Evolutionary conservation across 2,113 vertebrate species (phyloP), one percentile per base, ranked within the genome.

Genomic region (Tautogolabrus adspersus): DNA sequence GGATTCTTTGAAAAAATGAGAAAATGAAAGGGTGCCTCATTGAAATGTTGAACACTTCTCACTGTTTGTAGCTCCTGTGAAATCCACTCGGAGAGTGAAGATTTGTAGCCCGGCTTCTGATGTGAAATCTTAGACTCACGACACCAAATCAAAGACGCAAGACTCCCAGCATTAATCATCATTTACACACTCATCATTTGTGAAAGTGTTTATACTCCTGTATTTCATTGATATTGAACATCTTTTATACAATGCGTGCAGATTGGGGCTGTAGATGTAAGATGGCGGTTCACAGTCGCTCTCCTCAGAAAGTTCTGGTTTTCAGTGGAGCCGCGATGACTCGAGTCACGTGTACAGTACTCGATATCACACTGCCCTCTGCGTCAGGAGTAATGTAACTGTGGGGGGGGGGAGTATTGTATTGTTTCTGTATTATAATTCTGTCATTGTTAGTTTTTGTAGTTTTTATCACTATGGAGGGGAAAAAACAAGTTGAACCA

Each of bases 401-500:
- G 26, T n/a, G n/a, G 40, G 56, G 18, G 3, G 40, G 47, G 63
- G 26, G 26, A 4, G 26, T 26, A 42, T 62, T 54, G 55, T 85
- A 75, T 40, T 82, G 74, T 83, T 71, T 76, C 68, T 88, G 81
- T 91, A 82, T 83, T 72, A 79, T 82, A 87, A 44, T 75, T 82
- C 59, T 89, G 68, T 92, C 68, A 71, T 73, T 68, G 62, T 66
- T 74, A 26, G 61, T 79, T 78, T 87, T 77, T 74, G 62, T 87
- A 72, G 75, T 62, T 68, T 85, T 89, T 74, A 61, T 89, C 72
- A 78, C 26, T 11, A 71, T 54, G 37, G 44, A 49, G 21, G 49
- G 34, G 30, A 56, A 21, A 58, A 46, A 38, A 79, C 26, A 73
- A 68, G 68, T 66, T 81, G 58, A 77, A 72, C 47, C 51, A 65